phyloP scores from a whole-genome alignment of 2,113 vertebrate genomes.

The Syngnathus scovelli region DNA sequence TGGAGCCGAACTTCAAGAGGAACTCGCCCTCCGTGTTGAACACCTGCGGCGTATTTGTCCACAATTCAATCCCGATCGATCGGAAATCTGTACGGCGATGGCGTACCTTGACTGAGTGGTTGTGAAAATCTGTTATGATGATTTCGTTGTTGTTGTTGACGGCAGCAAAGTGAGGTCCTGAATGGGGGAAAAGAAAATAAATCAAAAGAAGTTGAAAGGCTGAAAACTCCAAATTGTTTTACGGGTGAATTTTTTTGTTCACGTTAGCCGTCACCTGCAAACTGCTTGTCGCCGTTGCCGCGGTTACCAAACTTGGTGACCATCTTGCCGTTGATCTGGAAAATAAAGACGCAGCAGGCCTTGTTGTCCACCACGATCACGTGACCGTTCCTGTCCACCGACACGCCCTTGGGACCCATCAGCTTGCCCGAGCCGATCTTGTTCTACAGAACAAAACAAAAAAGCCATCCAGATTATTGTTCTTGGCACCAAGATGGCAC shows the following conservation, averaged over 20 bases:
- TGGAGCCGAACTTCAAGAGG: conserved; percentile 93
- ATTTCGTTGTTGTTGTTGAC: conserved; percentile 98
- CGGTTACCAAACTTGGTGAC: conserved; percentile 94
- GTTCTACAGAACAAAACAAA: conserved; percentile 59
- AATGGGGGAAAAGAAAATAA: conserved; percentile 25
- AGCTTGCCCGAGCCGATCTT: conserved; percentile 96
- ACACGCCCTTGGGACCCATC: conserved; percentile 96
- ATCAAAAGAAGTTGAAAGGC: background rate
- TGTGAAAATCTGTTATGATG: conserved; percentile 96
- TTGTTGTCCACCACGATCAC: conserved; percentile 98
- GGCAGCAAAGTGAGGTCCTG: conserved; percentile 90
- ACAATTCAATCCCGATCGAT: background rate
- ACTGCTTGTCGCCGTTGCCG: conserved; percentile 94
- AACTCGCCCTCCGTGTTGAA: conserved; percentile 97
- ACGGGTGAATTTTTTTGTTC: too few relatives aligned
- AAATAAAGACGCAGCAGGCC: conserved; percentile 94
- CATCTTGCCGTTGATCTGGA: conserved; percentile 92
- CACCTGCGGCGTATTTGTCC: conserved; percentile 61
- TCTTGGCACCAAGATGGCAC: background rate
- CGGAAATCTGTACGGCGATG: background rate
- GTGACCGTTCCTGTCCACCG: conserved; percentile 92
- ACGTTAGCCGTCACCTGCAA: conserved; percentile 83
- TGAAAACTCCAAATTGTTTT: too few relatives aligned
- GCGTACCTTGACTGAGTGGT: conserved; percentile 95
- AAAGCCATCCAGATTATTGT: background rate